These are phyloP conservation scores for Rhorus exstirpatorius DNA, from an alignment of 2,888 invertebrate species.

Conservation along the genomic window DNA sequence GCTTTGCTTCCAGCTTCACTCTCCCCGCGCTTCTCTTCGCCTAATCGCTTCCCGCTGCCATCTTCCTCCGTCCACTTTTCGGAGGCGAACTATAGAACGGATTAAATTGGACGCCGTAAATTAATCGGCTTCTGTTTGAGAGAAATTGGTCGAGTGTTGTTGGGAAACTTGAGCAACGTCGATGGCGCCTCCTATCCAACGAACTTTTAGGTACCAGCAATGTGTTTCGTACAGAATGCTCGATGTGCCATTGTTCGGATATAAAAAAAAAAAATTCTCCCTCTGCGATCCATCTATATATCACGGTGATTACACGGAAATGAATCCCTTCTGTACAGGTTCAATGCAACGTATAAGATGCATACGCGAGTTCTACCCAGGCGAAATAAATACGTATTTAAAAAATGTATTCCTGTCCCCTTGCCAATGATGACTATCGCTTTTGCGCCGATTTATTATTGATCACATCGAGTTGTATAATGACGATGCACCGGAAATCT, in stretches of 20 bases:
- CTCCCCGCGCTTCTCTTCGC: neutral
- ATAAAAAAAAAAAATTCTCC: conserved; percentile 39
- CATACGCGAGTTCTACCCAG: conserved; percentile 38
- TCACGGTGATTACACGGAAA: conserved; percentile 25
- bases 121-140: conserved; percentile 85
- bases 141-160: conserved; percentile 83
- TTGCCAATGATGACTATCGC: conserved; percentile 4
- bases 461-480: neutral
- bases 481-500: neutral
- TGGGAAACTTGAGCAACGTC: conserved; percentile 83
- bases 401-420: conserved; percentile 25
- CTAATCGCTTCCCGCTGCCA: conserved; percentile 18
- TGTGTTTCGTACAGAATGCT: conserved; percentile 13
- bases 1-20: neutral
- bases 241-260: conserved; percentile 64
- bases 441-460: neutral
- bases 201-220: conserved; percentile 55
- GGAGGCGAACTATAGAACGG: conserved; percentile 67
- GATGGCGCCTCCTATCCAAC: conserved; percentile 58
- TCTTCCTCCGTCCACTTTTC: conserved; percentile 9
- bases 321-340: conserved; percentile 17
- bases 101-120: conserved; percentile 85
- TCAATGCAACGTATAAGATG: conserved; percentile 28
- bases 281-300: conserved; percentile 12
- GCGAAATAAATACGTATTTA: conserved; percentile 50